phyloP scores from a whole-genome alignment of 2,113 vertebrate genomes.

The Microtus ochrogaster region DNA sequence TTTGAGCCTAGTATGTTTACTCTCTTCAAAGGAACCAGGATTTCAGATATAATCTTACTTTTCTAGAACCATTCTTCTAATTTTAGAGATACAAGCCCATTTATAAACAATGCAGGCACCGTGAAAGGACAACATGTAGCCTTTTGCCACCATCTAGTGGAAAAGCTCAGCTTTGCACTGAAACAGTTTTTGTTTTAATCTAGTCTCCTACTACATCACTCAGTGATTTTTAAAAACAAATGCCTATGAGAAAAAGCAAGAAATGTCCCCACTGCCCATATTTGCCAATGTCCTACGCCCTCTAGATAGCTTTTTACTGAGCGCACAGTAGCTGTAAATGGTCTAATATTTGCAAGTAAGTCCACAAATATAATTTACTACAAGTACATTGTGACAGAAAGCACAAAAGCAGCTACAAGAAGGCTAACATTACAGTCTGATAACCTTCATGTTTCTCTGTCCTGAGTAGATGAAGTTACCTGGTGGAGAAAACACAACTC shows the following conservation, averaged over 20 bases:
- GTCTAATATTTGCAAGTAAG: not conserved
- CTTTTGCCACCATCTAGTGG: conserved; percentile 61
- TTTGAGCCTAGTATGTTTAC: not conserved
- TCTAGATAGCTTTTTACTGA: not conserved
- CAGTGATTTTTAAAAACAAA: not conserved
- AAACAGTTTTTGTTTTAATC: not conserved
- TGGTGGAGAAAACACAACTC: not conserved
- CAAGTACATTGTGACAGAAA: not conserved
- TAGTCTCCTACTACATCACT: not conserved
- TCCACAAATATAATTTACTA: conserved; percentile 13
- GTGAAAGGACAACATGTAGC: not conserved
- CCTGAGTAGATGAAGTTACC: not conserved
- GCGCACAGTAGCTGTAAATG: not conserved
- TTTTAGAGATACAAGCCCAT: not conserved
- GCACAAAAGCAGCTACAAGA: not conserved
- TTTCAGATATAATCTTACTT: conserved; percentile 50
- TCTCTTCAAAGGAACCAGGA: not conserved
- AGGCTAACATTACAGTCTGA: not conserved
- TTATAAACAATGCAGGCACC: not conserved
- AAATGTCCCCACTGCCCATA: not conserved
- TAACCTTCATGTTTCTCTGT: not conserved
- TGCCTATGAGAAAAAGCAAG: not conserved
- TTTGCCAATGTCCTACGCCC: not conserved
- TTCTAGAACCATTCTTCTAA: conserved; percentile 6
- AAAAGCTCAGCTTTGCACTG: not conserved